Evolutionary conservation across 2,888 invertebrate species (phyloP), one percentile per base, ranked within the genome.

Genomic region (Rhagonycha lutea): DNA sequence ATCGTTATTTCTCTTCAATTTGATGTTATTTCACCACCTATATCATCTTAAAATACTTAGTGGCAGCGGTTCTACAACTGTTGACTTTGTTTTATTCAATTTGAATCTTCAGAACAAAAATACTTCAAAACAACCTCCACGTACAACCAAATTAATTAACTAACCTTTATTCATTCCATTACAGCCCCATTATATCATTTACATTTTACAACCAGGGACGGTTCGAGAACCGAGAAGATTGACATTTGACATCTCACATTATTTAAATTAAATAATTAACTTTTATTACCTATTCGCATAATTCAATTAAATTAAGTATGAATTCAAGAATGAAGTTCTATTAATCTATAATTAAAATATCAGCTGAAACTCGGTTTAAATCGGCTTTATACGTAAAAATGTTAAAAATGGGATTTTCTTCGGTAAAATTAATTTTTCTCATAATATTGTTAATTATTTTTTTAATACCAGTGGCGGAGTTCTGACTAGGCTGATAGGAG

Each of bases 1-100:
- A 76, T 73, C 78, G 71, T 72, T 77, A 73, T 76, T 76, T 73
- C 73, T 68, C 11, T 76, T 32, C 32, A 69, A 62, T 47, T 24
- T 18, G n/a, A 61, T 61, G 68, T 29, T 75, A 69, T 47, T n/a
- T 47, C n/a, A 47, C 8, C 47, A 47, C n/a, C 47, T 47, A 47
- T 47, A 69, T 72, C 72, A 75, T 70, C 68, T 12, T 60, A 65
- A 62, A 67, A 65, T n/a, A 47, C 63, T 24, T 63, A 18, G 4
- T n/a, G 7, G 7, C 47, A 47, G 47, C n/a, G 47, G 47, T 47
- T 47, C 47, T 47, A n/a, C n/a, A 47, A 47, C 47, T 8, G 47
- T 47, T 47, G 2, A 47, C 7, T n/a, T 47, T 28, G 8, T n/a
- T 47, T n/a, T 47, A n/a, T n/a, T 47, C n/a, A 7, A 47, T n/a